Conservation (phyloP, 2,113 vertebrate genomes). For the Myrmophylax atrothorax region DNA sequence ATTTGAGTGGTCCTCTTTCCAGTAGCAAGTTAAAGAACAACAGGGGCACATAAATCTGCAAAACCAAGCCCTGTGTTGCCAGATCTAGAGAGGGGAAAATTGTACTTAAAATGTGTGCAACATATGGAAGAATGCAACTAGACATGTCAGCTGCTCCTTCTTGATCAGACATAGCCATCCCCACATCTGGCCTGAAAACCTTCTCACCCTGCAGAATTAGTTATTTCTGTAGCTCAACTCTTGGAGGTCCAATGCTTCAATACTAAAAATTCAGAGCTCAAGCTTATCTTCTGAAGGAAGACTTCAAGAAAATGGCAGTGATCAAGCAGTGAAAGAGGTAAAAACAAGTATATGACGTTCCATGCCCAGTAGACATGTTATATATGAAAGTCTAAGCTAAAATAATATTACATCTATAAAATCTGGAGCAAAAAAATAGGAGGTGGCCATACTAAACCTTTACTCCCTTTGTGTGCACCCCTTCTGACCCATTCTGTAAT, state of each 20-base stretch:
- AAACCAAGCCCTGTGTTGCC: background rate
- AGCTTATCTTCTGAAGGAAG: background rate
- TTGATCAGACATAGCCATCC: fast-evolving
- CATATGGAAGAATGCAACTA: background rate
- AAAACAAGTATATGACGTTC: background rate
- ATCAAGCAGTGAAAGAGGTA: background rate
- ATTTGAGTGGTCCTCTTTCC: background rate
- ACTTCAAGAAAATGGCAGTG: background rate
- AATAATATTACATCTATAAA: background rate
- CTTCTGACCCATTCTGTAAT: background rate
- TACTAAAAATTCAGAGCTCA: background rate
- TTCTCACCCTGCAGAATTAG: background rate
- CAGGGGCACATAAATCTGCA: background rate
- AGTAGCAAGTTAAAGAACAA: background rate
- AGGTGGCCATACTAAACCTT: background rate
- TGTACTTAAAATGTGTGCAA: background rate
- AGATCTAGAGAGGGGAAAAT: background rate
- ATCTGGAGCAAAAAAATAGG: background rate
- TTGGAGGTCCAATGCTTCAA: background rate
- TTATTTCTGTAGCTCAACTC: background rate
- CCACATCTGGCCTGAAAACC: background rate
- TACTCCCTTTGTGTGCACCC: fast-evolving
- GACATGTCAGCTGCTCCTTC: background rate
- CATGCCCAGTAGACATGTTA: background rate
- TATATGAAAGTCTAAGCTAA: background rate